These are phyloP conservation scores for Sciurus carolinensis DNA, from an alignment of 2,797 vertebrate genomes.

Conservation along the genomic window DNA sequence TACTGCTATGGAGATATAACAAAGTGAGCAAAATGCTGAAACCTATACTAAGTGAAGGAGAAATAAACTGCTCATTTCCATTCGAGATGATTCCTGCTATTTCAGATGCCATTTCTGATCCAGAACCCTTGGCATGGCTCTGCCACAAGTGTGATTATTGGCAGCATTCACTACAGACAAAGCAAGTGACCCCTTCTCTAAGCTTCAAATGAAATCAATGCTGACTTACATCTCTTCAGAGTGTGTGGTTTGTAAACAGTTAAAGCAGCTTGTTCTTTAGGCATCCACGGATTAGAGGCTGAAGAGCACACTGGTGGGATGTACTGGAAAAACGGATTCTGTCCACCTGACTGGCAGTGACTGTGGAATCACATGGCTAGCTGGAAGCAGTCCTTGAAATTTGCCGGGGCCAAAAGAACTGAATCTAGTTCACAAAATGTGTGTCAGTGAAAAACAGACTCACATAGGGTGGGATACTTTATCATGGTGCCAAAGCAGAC, in stretches of 20 bases:
- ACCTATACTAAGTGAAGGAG: not conserved
- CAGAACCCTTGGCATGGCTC: not conserved
- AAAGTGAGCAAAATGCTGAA: not conserved
- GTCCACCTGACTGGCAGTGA: slow-evolving; percentile 46
- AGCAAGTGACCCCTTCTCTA: not conserved
- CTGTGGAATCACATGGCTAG: not conserved
- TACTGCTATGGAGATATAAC: not conserved
- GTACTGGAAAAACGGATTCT: slow-evolving; percentile 70
- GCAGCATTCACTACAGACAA: not conserved
- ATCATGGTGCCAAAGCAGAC: not conserved
- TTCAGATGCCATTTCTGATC: not conserved
- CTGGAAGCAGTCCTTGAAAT: slow-evolving; percentile 71
- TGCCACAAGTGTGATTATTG: not conserved
- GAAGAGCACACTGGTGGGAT: not conserved
- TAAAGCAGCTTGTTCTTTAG: slow-evolving; percentile 47
- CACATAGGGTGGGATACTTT: not conserved
- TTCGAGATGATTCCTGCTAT: not conserved
- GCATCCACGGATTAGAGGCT: slow-evolving; percentile 64
- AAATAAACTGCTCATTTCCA: not conserved
- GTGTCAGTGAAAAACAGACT: not conserved
- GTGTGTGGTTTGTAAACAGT: slow-evolving; percentile 47
- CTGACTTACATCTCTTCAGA: slow-evolving; percentile 61
- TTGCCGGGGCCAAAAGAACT: slow-evolving; percentile 52
- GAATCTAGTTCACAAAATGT: slow-evolving; percentile 42
- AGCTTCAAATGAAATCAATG: slow-evolving; percentile 61